Evolutionary conservation across 2,113 vertebrate genomes (phyloP), one percentile per base, ranked within the genome.

Genomic region (Atractosteus spatula): DNA sequence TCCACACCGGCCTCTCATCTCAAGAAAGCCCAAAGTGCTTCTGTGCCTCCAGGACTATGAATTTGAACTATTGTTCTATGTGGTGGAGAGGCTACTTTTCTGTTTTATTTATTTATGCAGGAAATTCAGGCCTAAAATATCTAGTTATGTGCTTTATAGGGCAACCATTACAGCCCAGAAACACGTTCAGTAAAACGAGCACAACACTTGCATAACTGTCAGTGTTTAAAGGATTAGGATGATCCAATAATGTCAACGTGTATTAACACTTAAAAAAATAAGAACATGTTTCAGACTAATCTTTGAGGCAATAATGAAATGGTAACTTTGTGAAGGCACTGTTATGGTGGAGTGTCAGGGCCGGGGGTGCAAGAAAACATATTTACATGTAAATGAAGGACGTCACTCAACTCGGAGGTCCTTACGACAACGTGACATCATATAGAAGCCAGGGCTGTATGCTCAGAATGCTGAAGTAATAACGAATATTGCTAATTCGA

Each of bases 391-490:
- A 85, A 83, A 87, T 86, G 76, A 82, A 82, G 87, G 80, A 88
- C 84, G 86, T 90, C 88, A 90, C 82, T 85, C 85, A 86, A 86
- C 86, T 88, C 83, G 85, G 86, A 84, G 87, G 86, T 84, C 86
- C 85, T 82, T 77, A 80, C 81, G 75, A 77, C 79, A 70, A 75
- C 75, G 65, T 81, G 76, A 81, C 68, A 85, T 72, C 64, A 71
- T 55, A 66, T 73, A 10, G 55, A 66, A 57, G 47, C 8, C 11
- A 45, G 47, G 14, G 41, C 7, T 51, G 64, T 61, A 77, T 74
- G 74, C 71, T 74, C 44, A 69, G 72, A 69, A 74, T n/a, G 69
- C 57, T 43, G 68, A 65, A 62, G 43, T 42, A 62, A 70, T 73
- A 44, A 56, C 2, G 66, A 42, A 41, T 57, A 56, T 55, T 29